Evolutionary conservation across 2,797 vertebrate genomes (phyloP).

Genomic region (Sylvilagus floridanus): DNA sequence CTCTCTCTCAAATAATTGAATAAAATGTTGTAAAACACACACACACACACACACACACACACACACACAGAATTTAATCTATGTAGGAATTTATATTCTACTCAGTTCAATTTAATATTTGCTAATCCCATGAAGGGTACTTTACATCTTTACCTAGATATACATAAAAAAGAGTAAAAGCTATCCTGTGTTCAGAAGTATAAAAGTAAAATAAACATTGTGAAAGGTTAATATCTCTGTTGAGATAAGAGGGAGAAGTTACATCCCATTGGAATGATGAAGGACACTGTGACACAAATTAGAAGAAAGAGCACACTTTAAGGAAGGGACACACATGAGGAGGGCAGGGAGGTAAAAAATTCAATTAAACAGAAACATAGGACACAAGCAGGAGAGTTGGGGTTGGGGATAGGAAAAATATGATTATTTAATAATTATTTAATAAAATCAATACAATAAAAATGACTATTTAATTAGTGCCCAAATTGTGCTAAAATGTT

Average conservation of each 20-base stretch:
- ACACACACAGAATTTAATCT: too few relatives aligned
- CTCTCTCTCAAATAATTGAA: too few relatives aligned
- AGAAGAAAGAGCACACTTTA: background rate
- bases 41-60: too few relatives aligned
- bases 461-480: background rate
- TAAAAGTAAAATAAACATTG: background rate
- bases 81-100: background rate
- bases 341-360: background rate
- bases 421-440: background rate
- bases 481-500: background rate
- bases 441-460: background rate
- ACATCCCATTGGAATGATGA: background rate
- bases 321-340: background rate
- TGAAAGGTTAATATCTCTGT: background rate
- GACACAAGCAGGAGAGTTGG: background rate
- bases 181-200: background rate
- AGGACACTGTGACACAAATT: background rate
- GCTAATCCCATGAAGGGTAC: background rate
- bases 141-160: background rate
- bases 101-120: background rate
- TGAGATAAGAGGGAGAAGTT: background rate
- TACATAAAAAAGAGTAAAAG: background rate
- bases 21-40: too few relatives aligned
- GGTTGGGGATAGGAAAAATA: background rate
- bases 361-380: background rate